Conservation (phyloP, 1,140 invertebrate genomes). For the Bombus confusus region DNA sequence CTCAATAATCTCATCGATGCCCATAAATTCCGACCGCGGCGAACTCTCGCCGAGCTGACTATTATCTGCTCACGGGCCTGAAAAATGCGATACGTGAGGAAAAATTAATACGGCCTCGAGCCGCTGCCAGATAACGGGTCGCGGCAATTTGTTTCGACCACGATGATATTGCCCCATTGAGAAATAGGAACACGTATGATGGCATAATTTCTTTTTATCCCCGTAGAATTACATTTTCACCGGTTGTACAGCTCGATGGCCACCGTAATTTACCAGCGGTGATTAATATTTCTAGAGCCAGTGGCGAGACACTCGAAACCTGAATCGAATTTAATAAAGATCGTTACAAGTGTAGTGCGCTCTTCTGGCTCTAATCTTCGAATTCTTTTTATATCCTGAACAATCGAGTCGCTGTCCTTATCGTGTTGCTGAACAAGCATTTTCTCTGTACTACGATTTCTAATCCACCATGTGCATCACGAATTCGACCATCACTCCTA, state of each 20-base stretch:
- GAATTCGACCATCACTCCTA: too few relatives aligned
- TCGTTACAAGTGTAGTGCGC: background rate
- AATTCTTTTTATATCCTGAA: background rate
- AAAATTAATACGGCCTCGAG: constrained; percentile 36
- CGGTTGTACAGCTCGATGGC: background rate
- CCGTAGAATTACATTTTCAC: constrained; percentile 31
- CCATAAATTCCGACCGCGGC: constrained; percentile 22
- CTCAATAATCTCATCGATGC: constrained; percentile 23
- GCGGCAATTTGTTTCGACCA: constrained; percentile 16
- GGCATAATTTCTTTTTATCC: constrained; percentile 42
- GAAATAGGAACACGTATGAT: constrained; percentile 50
- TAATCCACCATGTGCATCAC: too few relatives aligned
- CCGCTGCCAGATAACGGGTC: constrained; percentile 18
- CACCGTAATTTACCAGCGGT: background rate
- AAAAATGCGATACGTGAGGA: constrained; percentile 47
- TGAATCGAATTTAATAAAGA: background rate
- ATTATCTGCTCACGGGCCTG: constrained; percentile 27
- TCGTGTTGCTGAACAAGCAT: background rate
- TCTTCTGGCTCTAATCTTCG: background rate
- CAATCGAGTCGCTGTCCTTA: background rate
- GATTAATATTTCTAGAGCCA: background rate
- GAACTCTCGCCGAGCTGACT: background rate
- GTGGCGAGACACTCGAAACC: background rate
- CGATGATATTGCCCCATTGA: constrained; percentile 29
- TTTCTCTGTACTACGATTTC: background rate